These are phyloP conservation scores for Gastracanthus pulcherrimus DNA, from an alignment of 2,888 invertebrate species.

Conservation along the genomic window DNA sequence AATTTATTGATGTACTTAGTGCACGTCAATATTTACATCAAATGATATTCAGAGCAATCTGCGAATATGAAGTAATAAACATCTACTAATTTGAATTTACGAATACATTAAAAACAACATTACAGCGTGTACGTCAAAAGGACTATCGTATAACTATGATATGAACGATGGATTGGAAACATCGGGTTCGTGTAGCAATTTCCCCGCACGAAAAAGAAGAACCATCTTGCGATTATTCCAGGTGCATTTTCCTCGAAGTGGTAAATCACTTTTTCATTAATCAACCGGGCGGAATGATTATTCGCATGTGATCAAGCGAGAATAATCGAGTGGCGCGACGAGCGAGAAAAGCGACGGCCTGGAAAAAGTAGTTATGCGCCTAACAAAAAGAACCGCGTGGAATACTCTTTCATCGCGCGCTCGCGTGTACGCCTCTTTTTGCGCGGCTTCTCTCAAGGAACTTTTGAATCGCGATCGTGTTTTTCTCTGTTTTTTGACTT, in stretches of 20 bases:
- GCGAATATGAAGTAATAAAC: not conserved
- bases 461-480: not conserved
- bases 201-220: no score
- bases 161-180: no score
- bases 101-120: slow-evolving; percentile 12
- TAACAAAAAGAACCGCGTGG: not conserved
- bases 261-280: slow-evolving; percentile 1
- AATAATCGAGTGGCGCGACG: not conserved
- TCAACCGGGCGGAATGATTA: slow-evolving; percentile 25
- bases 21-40: not conserved
- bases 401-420: not conserved
- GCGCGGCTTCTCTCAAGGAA: not conserved
- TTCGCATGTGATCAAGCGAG: slow-evolving; percentile 21
- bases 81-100: not conserved
- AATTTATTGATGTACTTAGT: not conserved
- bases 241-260: no score
- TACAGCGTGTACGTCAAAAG: not conserved
- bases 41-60: not conserved
- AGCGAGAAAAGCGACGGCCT: not conserved
- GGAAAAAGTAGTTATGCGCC: slow-evolving; percentile 26
- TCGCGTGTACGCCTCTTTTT: not conserved
- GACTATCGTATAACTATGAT: no score
- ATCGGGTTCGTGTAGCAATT: no score
- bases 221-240: not conserved
- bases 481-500: slow-evolving; percentile 6